A percentile compares a stretch with the other conserved stretches of the same genome.
phyloP scores from a whole-genome alignment of 2,888 invertebrate genomes.

The Deilephila elpenor region DNA sequence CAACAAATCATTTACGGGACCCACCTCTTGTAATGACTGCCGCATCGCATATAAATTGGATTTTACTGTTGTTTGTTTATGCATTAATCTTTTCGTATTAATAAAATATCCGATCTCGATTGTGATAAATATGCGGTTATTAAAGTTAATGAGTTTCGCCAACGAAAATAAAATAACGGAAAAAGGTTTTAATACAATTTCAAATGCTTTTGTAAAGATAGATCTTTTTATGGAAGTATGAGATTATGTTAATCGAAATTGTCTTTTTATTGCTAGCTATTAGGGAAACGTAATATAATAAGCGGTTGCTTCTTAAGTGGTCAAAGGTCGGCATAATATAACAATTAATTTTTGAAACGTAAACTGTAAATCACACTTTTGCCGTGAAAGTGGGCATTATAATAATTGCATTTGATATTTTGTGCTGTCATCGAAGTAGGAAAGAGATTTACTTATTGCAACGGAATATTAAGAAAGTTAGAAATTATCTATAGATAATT shows the following conservation, averaged over 20 bases:
- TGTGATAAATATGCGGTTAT: slow-evolving; percentile 18
- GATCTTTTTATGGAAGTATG: not conserved
- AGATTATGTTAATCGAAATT: not conserved
- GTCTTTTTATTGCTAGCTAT: not conserved
- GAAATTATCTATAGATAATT: too few relatives aligned
- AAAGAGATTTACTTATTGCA: not conserved
- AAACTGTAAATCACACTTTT: not conserved
- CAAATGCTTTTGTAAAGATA: not conserved
- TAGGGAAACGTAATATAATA: not conserved
- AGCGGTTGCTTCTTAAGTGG: not conserved
- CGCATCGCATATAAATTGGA: slow-evolving; percentile 76
- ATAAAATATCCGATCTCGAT: slow-evolving; percentile 13
- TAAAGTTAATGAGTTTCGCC: not conserved
- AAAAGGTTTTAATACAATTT: not conserved
- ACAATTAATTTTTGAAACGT: not conserved
- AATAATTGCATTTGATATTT: not conserved
- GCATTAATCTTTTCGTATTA: slow-evolving; percentile 49
- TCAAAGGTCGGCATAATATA: slow-evolving; percentile 5
- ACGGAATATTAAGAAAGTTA: not conserved
- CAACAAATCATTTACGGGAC: slow-evolving; percentile 82
- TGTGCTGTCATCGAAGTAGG: not conserved
- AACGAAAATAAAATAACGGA: not conserved
- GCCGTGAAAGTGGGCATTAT: not conserved
- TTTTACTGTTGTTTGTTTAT: slow-evolving; percentile 68
- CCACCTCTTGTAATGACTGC: slow-evolving; percentile 82